Evolutionary conservation across 2,797 vertebrate genomes (phyloP), one percentile per base, ranked within the genome.

Genomic region (Streptopelia turtur): DNA sequence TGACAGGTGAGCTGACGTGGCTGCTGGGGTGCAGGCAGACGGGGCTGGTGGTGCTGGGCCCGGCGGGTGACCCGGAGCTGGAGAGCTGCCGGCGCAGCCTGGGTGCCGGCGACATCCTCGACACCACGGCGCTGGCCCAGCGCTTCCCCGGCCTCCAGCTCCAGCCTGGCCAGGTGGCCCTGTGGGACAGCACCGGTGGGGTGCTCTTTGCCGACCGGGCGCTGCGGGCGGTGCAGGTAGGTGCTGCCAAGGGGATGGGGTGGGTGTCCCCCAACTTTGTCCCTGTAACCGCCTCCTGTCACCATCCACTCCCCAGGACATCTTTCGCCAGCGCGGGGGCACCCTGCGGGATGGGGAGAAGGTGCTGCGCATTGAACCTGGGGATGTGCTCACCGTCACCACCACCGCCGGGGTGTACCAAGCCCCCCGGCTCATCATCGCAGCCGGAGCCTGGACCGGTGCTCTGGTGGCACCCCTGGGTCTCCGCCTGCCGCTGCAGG

Each of bases 381-480:
- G 99, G 25, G 82, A 94, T 1, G 52, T 94, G 16, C 96, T 99
- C 80, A 98, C 94, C 0, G 97, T 99, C 86, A 98, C 97, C 53
- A 99, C 99, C 65, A 91, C 95, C 2, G 87, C 93, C 2, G 96
- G 97, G 28, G 96, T 94, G 70, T 99, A 99, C 97, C 97, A 60
- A 90, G 98, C 99, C 13, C 98, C 97, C 53, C 98, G 96, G 55
- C 56, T 99, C 88, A 97, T 99, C 95, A 98, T 99, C 89, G 97
- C 99, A 0, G 98, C 98, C 0, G 99, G 99, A 86, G 96, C 99
- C 13, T 99, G 99, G 99, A 97, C 98, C 5, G 98, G 98, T 41
- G 93, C 23, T 64, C 90, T 99, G 7, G 96, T 99, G 78, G 91
- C 94, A 28, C 96, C 97, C 12, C 97, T 98, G 55, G 98, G 98